These are phyloP conservation scores for Entomobrya multifasciata DNA, from an alignment of 2,888 invertebrate species.

Conservation along the genomic window DNA sequence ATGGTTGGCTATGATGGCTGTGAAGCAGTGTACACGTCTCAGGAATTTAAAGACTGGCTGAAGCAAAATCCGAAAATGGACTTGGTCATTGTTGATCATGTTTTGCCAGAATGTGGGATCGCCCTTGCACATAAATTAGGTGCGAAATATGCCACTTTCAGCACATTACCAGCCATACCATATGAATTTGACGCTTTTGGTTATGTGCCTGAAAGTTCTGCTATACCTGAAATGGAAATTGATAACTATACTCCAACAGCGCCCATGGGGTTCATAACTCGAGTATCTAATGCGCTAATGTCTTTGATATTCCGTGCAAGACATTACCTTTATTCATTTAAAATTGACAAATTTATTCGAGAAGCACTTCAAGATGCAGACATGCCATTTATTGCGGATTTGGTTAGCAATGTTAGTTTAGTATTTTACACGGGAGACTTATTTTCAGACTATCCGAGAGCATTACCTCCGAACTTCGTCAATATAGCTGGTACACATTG, in stretches of 20 bases:
- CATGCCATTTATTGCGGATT: constrained; percentile 31
- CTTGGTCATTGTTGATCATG: constrained; percentile 69
- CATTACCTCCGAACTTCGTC: constrained; percentile 31
- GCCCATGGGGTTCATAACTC: constrained; percentile 53
- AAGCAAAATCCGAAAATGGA: constrained; percentile 31
- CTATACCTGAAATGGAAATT: constrained; percentile 67
- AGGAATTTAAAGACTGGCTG: constrained; percentile 41
- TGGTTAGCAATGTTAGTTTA: constrained; percentile 17
- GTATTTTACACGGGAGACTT: constrained; percentile 50
- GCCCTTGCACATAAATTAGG: constrained; percentile 60
- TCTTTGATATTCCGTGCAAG: neutral
- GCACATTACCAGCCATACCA: constrained; percentile 42
- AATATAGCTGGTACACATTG: constrained; percentile 45
- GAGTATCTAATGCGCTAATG: constrained; percentile 35
- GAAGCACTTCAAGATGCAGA: neutral
- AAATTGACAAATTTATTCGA: constrained; percentile 27
- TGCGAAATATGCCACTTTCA: constrained; percentile 66
- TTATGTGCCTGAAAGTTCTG: constrained; percentile 49
- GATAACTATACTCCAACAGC: neutral
- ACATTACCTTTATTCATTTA: neutral
- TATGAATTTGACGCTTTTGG: constrained; percentile 66
- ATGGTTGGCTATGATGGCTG: neutral
- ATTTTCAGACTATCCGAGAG: constrained; percentile 36
- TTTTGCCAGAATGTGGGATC: constrained; percentile 70
- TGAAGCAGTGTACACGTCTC: neutral